Conservation (phyloP, 2,888 invertebrate species). For the Megaustenia siamemsis region DNA sequence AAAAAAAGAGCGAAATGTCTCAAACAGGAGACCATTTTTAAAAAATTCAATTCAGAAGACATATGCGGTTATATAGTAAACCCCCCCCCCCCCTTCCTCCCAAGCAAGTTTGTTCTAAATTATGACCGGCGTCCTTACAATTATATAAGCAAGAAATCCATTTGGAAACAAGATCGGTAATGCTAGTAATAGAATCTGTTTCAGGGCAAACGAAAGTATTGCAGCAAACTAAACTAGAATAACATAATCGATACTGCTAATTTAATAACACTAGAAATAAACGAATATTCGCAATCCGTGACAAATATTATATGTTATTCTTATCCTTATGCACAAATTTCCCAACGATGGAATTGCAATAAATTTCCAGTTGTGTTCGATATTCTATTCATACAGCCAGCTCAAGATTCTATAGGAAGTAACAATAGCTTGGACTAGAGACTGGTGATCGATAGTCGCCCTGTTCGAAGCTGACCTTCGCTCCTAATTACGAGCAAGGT, state of each 20-base stretch:
- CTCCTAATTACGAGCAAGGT: background rate
- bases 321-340: conserved; percentile 24
- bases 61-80: too few species aligned
- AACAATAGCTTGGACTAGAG: background rate
- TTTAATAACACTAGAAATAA: conserved; percentile 43
- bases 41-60: too few species aligned
- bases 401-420: background rate
- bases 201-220: background rate
- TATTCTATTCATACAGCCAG: conserved; percentile 24
- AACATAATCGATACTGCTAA: conserved; percentile 28
- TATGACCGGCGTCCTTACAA: background rate
- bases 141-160: background rate
- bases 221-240: background rate
- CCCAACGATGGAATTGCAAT: conserved; percentile 32
- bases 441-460: background rate
- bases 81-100: too few species aligned
- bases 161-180: background rate
- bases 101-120: background rate
- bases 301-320: conserved; percentile 40
- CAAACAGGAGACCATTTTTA: too few species aligned
- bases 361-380: conserved; percentile 34
- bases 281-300: conserved; percentile 20
- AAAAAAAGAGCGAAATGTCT: too few species aligned
- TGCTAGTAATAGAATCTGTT: background rate
- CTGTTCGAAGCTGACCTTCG: background rate